Percentiles rank a stretch among this genome's conserved stretches.
Conservation (phyloP, 64 coral and sea anemone genomes). For the Stichodactyla helianthus region DNA sequence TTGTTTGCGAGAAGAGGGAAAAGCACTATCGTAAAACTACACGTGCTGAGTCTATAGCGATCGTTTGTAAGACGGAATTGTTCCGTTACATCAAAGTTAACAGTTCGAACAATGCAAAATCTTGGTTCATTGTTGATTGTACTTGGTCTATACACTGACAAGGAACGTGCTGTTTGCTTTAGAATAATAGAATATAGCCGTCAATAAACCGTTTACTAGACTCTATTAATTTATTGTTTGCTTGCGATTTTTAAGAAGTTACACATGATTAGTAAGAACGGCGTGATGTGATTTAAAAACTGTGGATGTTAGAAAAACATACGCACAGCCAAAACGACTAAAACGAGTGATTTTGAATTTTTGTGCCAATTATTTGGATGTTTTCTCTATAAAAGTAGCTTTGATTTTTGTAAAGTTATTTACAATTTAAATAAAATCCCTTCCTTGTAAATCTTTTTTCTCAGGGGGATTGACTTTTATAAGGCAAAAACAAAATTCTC, state of each 20-base stretch:
- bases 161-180: not conserved
- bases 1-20: not conserved
- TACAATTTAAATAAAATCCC: not conserved
- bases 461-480: not conserved
- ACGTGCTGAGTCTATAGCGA: not conserved
- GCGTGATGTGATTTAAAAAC: not conserved
- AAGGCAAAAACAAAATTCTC: not conserved
- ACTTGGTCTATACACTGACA: not conserved
- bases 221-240: conserved; percentile 1
- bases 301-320: not conserved
- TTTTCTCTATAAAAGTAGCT: too few relatives aligned
- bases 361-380: too few relatives aligned
- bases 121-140: not conserved
- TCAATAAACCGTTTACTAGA: not conserved
- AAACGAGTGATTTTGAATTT: too few relatives aligned
- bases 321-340: too few relatives aligned
- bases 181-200: not conserved
- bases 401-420: not conserved
- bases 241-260: not conserved
- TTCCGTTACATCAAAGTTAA: conserved; percentile 13
- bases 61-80: not conserved
- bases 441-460: too few relatives aligned
- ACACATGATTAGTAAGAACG: not conserved
- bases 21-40: not conserved
- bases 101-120: not conserved